Conservation (phyloP, 2,888 invertebrate genomes). For the Drosophila bunnanda region DNA sequence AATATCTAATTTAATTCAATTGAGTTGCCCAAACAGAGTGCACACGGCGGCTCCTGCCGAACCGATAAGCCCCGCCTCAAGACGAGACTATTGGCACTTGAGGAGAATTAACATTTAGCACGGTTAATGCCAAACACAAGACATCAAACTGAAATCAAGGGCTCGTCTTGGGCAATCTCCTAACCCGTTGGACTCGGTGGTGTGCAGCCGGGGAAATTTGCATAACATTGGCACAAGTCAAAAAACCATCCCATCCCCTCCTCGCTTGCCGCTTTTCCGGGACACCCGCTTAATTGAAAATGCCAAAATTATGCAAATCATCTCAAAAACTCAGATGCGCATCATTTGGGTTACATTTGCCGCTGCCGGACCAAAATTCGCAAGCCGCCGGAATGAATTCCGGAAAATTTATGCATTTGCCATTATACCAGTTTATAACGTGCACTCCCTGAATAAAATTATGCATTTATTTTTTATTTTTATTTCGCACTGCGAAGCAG, state of each 20-base stretch:
- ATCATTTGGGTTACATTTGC: constrained; percentile 59
- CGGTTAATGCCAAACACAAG: constrained; percentile 71
- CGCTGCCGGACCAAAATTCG: constrained; percentile 37
- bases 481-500: constrained; percentile 23
- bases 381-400: constrained; percentile 44
- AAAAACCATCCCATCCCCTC: constrained; percentile 48
- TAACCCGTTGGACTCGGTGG: constrained; percentile 35
- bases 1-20: constrained; percentile 70
- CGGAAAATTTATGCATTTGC: constrained; percentile 63
- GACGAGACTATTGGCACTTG: constrained; percentile 61
- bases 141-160: constrained; percentile 63
- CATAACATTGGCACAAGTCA: constrained; percentile 80
- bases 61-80: constrained; percentile 27
- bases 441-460: constrained; percentile 44
- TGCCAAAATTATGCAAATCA: constrained; percentile 70
- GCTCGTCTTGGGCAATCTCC: constrained; percentile 16
- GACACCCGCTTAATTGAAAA: constrained; percentile 60
- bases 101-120: constrained; percentile 75
- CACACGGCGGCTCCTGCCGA: constrained; percentile 25
- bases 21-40: constrained; percentile 50
- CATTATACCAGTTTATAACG: constrained; percentile 47
- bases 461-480: constrained; percentile 26
- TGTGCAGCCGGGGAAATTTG: constrained; percentile 50
- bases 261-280: constrained; percentile 5
- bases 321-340: constrained; percentile 44